phyloP scores from a whole-genome alignment of 2,113 vertebrate species.

The Gracilinanus agilis region DNA sequence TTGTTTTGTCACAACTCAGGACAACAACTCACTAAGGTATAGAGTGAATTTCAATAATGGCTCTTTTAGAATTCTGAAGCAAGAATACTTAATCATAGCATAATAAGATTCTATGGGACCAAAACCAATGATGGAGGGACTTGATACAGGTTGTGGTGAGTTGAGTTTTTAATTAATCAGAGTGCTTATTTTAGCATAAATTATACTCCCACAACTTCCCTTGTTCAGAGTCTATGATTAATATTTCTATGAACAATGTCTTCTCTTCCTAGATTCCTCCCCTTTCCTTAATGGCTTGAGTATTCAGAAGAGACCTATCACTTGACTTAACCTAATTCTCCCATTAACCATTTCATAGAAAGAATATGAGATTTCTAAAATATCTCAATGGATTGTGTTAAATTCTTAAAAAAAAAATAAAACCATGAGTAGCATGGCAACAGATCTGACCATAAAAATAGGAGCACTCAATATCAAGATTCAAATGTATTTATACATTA shows the following conservation, averaged over 20 bases:
- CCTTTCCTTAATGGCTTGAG: slow-evolving; percentile 10
- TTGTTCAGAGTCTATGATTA: slow-evolving; percentile 33
- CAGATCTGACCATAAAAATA: slow-evolving; percentile 72
- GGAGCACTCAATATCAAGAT: slow-evolving; percentile 22
- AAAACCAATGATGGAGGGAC: background rate
- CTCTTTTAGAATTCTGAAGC: slow-evolving; percentile 21
- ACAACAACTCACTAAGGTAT: background rate
- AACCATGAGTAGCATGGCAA: slow-evolving; percentile 56
- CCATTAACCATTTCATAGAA: slow-evolving; percentile 32
- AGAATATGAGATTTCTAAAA: slow-evolving; percentile 4
- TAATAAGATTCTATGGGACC: background rate
- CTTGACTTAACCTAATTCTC: slow-evolving; percentile 17
- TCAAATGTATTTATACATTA: slow-evolving; percentile 73
- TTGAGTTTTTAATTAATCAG: slow-evolving; percentile 62
- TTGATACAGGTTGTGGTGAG: background rate
- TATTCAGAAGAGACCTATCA: slow-evolving; percentile 16
- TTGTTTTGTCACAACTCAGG: background rate
- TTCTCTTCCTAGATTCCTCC: background rate
- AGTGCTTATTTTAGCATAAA: slow-evolving; percentile 61
- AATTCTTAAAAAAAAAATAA: slow-evolving; percentile 49
- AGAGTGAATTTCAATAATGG: slow-evolving; percentile 2
- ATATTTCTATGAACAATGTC: slow-evolving; percentile 27
- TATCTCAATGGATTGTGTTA: slow-evolving; percentile 33
- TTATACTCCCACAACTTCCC: slow-evolving; percentile 46
- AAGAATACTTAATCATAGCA: background rate